Percentiles rank a stretch among this genome's conserved stretches.
These are phyloP conservation scores for Calyptommatus sinebrachiatus DNA, from an alignment of 2,113 vertebrate genomes.

Conservation along the genomic window DNA sequence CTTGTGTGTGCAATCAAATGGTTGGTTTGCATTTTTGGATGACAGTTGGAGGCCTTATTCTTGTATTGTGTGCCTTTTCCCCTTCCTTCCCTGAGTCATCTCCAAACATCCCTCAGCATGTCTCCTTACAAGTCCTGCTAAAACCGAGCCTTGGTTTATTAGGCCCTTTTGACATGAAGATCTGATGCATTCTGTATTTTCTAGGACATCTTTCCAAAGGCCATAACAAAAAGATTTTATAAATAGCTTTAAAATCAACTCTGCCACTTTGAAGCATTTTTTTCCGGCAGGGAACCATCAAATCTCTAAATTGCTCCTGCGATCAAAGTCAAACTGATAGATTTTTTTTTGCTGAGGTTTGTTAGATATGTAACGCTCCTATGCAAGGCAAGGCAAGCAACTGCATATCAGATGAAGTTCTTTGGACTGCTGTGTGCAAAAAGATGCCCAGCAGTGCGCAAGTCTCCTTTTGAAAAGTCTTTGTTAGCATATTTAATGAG, in stretches of 20 bases:
- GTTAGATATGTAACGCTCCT: neutral
- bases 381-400: accelerated
- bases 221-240: neutral
- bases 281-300: accelerated
- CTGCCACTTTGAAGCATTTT: accelerated
- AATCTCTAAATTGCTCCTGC: accelerated
- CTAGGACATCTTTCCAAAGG: too few species aligned
- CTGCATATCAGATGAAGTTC: neutral
- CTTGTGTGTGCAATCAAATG: too few species aligned
- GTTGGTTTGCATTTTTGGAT: too few species aligned
- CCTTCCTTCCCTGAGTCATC: too few species aligned
- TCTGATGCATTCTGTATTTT: too few species aligned
- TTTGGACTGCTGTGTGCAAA: accelerated
- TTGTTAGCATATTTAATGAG: accelerated
- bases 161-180: too few species aligned
- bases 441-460: neutral
- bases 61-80: too few species aligned
- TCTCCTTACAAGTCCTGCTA: too few species aligned
- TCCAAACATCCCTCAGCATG: too few species aligned
- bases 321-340: accelerated
- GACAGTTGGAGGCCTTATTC: too few species aligned
- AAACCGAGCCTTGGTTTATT: too few species aligned
- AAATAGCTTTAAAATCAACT: neutral
- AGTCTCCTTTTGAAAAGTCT: accelerated
- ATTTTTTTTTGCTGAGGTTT: neutral